These are phyloP conservation scores for Lutraria rhynchaena DNA, from an alignment of 1,140 invertebrate species.

Conservation along the genomic window DNA sequence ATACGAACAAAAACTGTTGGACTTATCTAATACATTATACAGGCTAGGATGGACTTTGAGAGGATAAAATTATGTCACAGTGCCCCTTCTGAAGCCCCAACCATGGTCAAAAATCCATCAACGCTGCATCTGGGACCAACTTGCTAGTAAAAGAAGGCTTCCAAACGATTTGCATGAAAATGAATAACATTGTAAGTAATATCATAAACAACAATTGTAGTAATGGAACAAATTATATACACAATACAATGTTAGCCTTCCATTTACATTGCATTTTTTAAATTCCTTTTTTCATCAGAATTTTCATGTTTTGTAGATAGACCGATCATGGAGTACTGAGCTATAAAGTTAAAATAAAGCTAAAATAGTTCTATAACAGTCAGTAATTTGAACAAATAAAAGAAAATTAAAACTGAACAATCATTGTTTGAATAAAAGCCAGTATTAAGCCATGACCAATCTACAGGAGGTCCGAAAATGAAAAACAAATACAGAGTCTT, in stretches of 20 bases:
- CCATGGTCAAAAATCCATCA: constrained; percentile 83
- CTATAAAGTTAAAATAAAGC: constrained; percentile 1
- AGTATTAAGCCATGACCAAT: constrained; percentile 71
- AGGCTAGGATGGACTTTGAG: too few relatives aligned
- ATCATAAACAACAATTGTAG: constrained; percentile 5
- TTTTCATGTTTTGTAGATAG: too few relatives aligned
- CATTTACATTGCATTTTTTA: constrained; percentile 24
- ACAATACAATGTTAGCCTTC: constrained; percentile 47
- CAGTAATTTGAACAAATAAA: too few relatives aligned
- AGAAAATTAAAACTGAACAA: too few relatives aligned
- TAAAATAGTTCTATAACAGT: constrained; percentile 74
- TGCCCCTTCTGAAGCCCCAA: constrained; percentile 40
- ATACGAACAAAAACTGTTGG: too few relatives aligned
- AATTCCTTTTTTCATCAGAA: background rate
- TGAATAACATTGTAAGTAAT: constrained; percentile 40
- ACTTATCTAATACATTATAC: too few relatives aligned
- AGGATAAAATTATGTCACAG: too few relatives aligned
- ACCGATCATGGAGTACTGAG: too few relatives aligned
- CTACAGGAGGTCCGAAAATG: constrained; percentile 62
- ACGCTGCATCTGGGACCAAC: constrained; percentile 60
- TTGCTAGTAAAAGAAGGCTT: constrained; percentile 75
- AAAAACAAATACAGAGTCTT: too few relatives aligned
- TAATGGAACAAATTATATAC: background rate
- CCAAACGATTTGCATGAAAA: constrained; percentile 63
- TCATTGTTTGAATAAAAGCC: too few relatives aligned